Evolutionary conservation across 2,888 invertebrate species (phyloP), one percentile per base, ranked within the genome.

Genomic region (Dioctria linearis): DNA sequence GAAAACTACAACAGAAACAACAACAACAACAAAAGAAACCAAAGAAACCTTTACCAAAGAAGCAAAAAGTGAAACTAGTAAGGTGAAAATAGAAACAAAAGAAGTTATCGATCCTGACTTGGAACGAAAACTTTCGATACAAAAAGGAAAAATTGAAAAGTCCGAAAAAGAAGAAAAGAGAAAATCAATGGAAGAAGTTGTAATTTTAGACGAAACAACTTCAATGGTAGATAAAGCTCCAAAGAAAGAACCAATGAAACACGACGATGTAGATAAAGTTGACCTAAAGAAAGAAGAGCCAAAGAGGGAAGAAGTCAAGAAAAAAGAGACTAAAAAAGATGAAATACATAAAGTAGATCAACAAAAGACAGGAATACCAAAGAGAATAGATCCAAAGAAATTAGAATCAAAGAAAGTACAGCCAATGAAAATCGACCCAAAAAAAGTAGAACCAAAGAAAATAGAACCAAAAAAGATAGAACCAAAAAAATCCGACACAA

Each of bases 371-470:
- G 67, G 61, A 11, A 80, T 51, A 84, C 85, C 39, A 84, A 85
- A 79, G 85, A 85, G 80, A 80, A 83, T 81, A 83, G 81, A 80
- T 80, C 78, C 78, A 49, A 54, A 71, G 37, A 84, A 81, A 82
- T 84, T 82, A 43, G 81, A 82, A 57, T 84, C 84, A 63, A 84
- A 85, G 69, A 83, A 67, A 43, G 67, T 49, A 13, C 4, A 5
- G 5, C n/a, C 40, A 2, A 9, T 4, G 40, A 42, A 9, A 2
- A 66, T 42, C 3, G 78, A 78, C 37, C 40, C 54, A 54, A 79
- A 79, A 63, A 82, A 78, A 63, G 67, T 59, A 11, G 80, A 67
- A 84, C 85, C 25, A 84, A 86, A 79, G 85, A 85, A 80, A 78
- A 83, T 80, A 83, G 80, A 79, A 80, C 76, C 69, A 59, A 43